Evolutionary conservation across 1,140 invertebrate genomes (phyloP), one percentile per base, ranked within the genome.

Genomic region (Drosophila santomea): DNA sequence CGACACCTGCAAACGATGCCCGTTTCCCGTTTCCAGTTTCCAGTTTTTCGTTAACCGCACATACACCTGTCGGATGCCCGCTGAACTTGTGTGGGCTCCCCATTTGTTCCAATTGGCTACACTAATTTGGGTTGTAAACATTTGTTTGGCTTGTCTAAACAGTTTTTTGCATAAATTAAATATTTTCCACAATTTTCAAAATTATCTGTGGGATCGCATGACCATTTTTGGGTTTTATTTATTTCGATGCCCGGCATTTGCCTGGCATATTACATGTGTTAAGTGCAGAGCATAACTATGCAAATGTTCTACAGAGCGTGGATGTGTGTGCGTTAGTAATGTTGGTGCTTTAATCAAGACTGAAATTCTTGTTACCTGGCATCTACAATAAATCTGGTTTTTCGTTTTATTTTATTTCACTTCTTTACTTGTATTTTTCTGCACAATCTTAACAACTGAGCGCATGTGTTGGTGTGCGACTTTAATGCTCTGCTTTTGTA

Each of bases 241-340:
- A 17, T 17, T 36, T 14, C 20, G 20, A 25, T 48, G 20, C 3
- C 20, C 4, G 10, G 15, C 28, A 11, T 38, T 38, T 60, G 11
- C 25, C 35, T 20, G 54, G 17, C 45, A 60, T 20, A 74, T 74
- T 67, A 86, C 81, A 85, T 82, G 78, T 86, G 82, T 88, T 72
- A 75, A 68, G 69, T 78, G 74, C 67, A 74, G 78, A 74, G 64
- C 64, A 82, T 78, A 83, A 75, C 83, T 86, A 72, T 85, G 81
- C 81, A 77, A 80, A 60, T 69, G 35, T 41, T 23, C 39, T 1
- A n/a, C 48, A 15, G 14, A n/a, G 28, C 15, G 45, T 28, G 25
- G 10, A 8, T 20, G 28, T 35, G 28, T 35, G 48, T 51, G 62
- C 15, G 32, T 38, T 35, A 51, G 41, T 67, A 43, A 47, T 82